These are phyloP conservation scores for Drosophila nigrodunni DNA, from an alignment of 1,140 invertebrate species.

Conservation along the genomic window DNA sequence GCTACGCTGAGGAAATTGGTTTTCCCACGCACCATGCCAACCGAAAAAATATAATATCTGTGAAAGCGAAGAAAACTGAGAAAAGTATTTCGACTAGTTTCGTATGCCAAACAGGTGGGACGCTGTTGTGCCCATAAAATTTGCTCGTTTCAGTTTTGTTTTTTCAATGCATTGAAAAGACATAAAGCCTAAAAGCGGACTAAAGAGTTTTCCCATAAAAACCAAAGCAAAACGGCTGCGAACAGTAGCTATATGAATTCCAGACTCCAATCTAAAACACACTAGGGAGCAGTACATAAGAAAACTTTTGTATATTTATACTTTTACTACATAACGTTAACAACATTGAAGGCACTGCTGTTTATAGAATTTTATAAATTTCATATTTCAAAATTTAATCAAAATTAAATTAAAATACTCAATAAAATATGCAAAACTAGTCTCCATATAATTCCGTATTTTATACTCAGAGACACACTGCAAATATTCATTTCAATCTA, in stretches of 20 bases:
- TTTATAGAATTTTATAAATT: no score
- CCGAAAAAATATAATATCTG: conserved; percentile 57
- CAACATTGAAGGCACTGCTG: no score
- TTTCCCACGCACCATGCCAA: conserved; percentile 70
- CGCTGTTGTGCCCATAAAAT: conserved; percentile 67
- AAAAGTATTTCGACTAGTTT: conserved; percentile 54
- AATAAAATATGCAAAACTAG: no score
- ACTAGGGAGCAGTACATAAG: not conserved
- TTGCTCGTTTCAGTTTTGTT: conserved; percentile 46
- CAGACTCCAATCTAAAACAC: not conserved
- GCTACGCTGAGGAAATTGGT: conserved; percentile 73
- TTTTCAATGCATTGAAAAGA: conserved; percentile 64
- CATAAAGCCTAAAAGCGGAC: conserved; percentile 65
- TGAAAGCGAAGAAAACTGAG: conserved; percentile 29
- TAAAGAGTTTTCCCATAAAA: conserved; percentile 46
- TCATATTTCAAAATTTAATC: no score
- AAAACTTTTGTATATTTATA: no score
- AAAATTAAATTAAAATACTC: no score
- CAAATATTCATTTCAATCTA: no score
- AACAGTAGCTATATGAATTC: conserved; percentile 16
- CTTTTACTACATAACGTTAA: no score
- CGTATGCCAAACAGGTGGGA: conserved; percentile 75
- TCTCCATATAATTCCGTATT: no score
- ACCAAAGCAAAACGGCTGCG: conserved; percentile 8
- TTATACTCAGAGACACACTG: no score